Conservation (phyloP, 2,113 vertebrate species). For the Gymnogyps californianus region DNA sequence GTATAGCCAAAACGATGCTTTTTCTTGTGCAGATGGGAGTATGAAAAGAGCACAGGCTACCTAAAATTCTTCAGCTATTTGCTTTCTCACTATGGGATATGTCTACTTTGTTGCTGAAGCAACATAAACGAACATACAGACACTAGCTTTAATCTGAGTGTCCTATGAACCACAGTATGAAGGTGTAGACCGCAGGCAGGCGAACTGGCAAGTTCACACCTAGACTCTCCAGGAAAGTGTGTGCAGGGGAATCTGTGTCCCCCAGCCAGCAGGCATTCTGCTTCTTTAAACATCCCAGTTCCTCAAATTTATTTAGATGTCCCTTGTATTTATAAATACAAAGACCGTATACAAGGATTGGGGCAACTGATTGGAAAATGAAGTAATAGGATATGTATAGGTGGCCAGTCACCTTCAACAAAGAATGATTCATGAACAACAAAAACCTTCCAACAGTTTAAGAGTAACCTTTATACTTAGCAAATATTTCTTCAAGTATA, state of each 20-base stretch:
- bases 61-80: neutral
- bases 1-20: fast-evolving
- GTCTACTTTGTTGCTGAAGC: neutral
- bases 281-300: neutral
- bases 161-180: neutral
- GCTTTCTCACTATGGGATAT: neutral
- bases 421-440: neutral
- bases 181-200: neutral
- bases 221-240: neutral
- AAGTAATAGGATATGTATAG: neutral
- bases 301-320: neutral
- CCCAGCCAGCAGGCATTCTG: neutral
- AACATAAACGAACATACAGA: neutral
- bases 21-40: neutral
- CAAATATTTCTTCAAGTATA: neutral
- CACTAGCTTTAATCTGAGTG: neutral
- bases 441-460: neutral
- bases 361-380: neutral
- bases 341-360: neutral
- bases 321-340: neutral
- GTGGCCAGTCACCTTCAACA: neutral
- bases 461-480: neutral
- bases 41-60: neutral
- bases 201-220: neutral
- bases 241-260: neutral